These are phyloP conservation scores for Cervus canadensis DNA, from an alignment of 2,113 vertebrate species.

Conservation along the genomic window DNA sequence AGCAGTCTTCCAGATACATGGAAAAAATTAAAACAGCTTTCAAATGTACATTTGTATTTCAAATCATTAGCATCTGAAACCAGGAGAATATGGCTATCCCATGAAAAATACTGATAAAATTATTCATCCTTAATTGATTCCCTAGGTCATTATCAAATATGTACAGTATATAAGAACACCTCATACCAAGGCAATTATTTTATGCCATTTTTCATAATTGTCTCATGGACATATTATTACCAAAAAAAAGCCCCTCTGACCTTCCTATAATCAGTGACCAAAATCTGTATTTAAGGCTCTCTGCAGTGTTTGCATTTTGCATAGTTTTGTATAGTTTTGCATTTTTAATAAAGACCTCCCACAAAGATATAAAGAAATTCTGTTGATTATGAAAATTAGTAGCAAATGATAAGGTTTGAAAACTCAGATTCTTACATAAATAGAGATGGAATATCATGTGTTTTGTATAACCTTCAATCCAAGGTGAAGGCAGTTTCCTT, in stretches of 20 bases:
- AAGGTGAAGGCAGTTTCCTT: not conserved
- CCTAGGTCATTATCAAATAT: not conserved
- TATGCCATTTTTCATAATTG: not conserved
- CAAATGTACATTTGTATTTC: not conserved
- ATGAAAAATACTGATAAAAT: not conserved
- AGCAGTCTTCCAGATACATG: not conserved
- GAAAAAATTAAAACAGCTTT: not conserved
- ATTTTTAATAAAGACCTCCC: not conserved
- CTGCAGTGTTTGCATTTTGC: not conserved
- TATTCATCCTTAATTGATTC: not conserved
- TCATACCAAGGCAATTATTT: not conserved
- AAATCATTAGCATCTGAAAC: not conserved
- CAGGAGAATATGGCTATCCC: not conserved
- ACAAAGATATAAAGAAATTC: not conserved
- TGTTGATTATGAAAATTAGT: not conserved
- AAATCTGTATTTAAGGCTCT: not conserved
- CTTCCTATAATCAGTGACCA: not conserved
- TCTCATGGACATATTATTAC: not conserved
- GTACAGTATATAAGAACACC: not conserved
- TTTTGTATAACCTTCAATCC: not conserved
- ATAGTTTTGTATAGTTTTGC: not conserved
- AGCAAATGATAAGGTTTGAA: not conserved
- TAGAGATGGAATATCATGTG: not conserved
- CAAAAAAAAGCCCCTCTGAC: not conserved
- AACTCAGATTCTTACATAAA: not conserved